Conservation (phyloP, 1,140 invertebrate species). For the Cataglyphis hispanica region DNA sequence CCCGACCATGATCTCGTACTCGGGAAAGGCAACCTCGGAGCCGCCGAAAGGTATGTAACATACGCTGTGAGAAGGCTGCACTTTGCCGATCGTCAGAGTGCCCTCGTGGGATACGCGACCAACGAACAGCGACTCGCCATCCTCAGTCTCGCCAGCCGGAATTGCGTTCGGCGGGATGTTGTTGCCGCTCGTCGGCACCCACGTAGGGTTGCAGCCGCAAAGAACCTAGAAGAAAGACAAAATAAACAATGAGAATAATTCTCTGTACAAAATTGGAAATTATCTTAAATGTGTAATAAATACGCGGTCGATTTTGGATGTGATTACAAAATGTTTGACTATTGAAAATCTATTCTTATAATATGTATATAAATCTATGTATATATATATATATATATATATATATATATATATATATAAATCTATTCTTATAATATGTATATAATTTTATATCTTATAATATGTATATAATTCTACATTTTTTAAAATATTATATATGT, state of each 20-base stretch:
- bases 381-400: no score
- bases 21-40: conserved; percentile 90
- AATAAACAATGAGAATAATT: no score
- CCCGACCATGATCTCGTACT: conserved; percentile 91
- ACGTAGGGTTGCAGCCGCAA: conserved; percentile 88
- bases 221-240: conserved; percentile 85
- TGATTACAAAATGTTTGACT: no score
- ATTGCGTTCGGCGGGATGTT: conserved; percentile 91
- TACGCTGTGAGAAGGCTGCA: conserved; percentile 90
- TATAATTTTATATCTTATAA: no score
- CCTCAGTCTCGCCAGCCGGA: conserved; percentile 91
- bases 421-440: no score
- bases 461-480: no score
- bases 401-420: no score
- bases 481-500: no score
- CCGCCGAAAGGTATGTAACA: conserved; percentile 92
- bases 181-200: conserved; percentile 88
- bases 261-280: not conserved
- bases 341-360: no score
- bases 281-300: not conserved
- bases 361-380: no score
- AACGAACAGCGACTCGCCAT: conserved; percentile 91
- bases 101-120: conserved; percentile 90
- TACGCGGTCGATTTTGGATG: not conserved
- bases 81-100: conserved; percentile 90